These are phyloP conservation scores for Pelecanus crispus DNA, from an alignment of 2,113 vertebrate species.

Conservation along the genomic window DNA sequence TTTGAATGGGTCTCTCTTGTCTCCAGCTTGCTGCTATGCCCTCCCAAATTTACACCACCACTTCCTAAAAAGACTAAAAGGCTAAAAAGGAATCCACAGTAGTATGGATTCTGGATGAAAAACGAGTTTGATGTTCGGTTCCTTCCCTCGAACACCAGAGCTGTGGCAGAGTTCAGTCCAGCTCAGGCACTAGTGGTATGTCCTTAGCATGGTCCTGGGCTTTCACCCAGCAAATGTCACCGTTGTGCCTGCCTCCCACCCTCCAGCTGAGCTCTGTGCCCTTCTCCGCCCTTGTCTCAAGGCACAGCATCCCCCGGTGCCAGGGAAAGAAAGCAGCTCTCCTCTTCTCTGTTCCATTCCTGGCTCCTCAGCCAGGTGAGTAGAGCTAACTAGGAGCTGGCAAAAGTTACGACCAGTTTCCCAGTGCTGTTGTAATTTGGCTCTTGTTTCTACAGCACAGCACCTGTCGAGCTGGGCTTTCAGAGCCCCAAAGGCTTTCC, in stretches of 20 bases:
- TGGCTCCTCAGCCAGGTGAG: not conserved
- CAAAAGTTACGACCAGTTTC: not conserved
- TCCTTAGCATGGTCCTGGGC: not conserved
- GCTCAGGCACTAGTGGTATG: not conserved
- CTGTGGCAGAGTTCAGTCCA: not conserved
- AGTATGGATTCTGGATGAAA: not conserved
- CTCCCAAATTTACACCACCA: not conserved
- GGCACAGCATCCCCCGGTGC: not conserved
- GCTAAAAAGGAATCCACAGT: not conserved
- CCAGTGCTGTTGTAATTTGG: not conserved
- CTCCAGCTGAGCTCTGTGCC: not conserved
- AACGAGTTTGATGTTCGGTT: not conserved
- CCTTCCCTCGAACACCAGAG: not conserved
- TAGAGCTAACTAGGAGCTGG: not conserved
- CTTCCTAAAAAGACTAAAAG: not conserved
- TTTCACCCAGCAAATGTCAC: not conserved
- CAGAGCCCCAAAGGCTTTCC: not conserved
- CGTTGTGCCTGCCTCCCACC: not conserved
- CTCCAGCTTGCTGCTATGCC: not conserved
- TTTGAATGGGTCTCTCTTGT: not conserved
- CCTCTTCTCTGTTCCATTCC: not conserved
- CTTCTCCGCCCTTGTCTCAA: not conserved
- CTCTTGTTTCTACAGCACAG: not conserved
- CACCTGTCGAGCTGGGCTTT: not conserved
- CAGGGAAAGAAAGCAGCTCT: not conserved